Evolutionary conservation across 2,797 vertebrate species (phyloP).

Genomic region (Sitta carolinensis): DNA sequence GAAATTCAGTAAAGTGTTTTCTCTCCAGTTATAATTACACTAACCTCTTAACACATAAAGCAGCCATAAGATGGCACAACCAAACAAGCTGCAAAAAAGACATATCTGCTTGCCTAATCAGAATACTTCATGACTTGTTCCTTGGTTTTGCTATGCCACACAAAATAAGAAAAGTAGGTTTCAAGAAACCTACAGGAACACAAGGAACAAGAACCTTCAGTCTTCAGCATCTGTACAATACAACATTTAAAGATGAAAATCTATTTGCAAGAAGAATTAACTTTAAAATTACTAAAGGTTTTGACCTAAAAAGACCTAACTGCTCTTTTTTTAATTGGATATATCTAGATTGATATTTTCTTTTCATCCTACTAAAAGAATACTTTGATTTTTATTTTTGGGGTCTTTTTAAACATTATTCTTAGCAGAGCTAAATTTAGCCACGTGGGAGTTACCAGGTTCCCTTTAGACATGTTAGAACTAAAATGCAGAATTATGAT

Average conservation of each 20-base stretch:
- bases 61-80: rapidly evolving
- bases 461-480: not conserved
- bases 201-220: not conserved
- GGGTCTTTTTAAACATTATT: not conserved
- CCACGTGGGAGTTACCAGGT: not conserved
- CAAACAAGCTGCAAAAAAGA: not conserved
- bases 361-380: not conserved
- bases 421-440: not conserved
- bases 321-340: not conserved
- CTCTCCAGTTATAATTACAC: not conserved
- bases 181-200: not conserved
- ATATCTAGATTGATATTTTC: not conserved
- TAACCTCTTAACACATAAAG: not conserved
- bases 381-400: not conserved
- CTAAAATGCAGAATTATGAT: not conserved
- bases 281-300: not conserved
- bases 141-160: not conserved
- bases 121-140: not conserved
- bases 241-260: not conserved
- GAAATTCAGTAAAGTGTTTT: not conserved
- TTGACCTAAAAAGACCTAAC: not conserved
- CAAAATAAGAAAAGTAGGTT: not conserved
- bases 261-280: not conserved
- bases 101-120: rapidly evolving
- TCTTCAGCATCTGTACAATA: not conserved